These are phyloP conservation scores for Eptatretus atami DNA, from an alignment of 2,797 vertebrate species.

Conservation along the genomic window DNA sequence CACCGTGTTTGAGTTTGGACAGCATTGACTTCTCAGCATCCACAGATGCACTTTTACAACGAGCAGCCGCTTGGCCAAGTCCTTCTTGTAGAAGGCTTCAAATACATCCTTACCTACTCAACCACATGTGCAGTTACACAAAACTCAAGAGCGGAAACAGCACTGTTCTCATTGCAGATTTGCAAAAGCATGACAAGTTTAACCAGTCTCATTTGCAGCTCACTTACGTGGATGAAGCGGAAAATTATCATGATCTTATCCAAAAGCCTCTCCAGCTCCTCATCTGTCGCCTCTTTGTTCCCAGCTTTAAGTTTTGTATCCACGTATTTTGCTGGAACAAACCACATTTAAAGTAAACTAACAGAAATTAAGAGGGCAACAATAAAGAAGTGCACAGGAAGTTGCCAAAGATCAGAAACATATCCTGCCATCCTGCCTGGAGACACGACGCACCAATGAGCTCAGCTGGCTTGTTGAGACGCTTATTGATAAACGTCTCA, in stretches of 20 bases:
- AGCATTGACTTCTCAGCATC: conserved; percentile 99
- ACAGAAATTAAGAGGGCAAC: conserved; percentile 8
- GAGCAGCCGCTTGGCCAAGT: conserved; percentile 75
- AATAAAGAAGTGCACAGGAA: neutral
- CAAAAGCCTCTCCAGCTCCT: conserved; percentile 94
- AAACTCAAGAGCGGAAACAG: no score
- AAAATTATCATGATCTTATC: conserved; percentile 99
- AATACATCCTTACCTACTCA: conserved; percentile 75
- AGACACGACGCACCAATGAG: conserved; percentile 40
- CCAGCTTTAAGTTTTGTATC: conserved; percentile 91
- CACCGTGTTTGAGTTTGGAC: conserved; percentile 93
- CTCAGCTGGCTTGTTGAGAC: conserved; percentile 94
- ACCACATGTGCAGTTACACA: neutral
- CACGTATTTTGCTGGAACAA: conserved; percentile 58
- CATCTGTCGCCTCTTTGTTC: conserved; percentile 96
- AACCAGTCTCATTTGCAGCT: neutral
- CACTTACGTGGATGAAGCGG: conserved; percentile 82
- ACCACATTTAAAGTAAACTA: conserved; percentile 1
- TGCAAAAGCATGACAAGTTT: no score
- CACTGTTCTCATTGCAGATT: no score
- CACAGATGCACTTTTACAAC: conserved; percentile 93
- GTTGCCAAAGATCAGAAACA: no score
- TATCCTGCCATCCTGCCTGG: neutral
- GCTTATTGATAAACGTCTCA: conserved; percentile 95
- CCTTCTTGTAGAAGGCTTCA: conserved; percentile 98